A percentile compares a stretch with the other conserved stretches of the same genome.
These are phyloP conservation scores for Atlantisia rogersi DNA, from an alignment of 2,113 vertebrate genomes.

Conservation along the genomic window DNA sequence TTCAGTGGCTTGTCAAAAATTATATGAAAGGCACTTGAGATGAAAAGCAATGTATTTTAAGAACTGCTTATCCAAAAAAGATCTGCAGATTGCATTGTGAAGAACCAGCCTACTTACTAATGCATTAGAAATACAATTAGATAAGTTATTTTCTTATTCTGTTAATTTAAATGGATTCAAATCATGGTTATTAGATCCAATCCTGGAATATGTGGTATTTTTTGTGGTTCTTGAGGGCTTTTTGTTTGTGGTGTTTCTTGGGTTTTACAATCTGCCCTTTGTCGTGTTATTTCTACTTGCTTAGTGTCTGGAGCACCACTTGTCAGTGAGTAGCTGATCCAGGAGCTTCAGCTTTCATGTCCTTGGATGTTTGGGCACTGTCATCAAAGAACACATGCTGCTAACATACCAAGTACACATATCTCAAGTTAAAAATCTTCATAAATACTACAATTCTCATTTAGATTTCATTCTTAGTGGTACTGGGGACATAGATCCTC, in stretches of 20 bases:
- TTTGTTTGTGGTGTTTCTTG: not conserved
- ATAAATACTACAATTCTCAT: not conserved
- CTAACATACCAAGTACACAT: not conserved
- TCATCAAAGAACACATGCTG: not conserved
- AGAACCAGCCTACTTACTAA: not conserved
- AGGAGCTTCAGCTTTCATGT: not conserved
- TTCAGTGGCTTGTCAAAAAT: not conserved
- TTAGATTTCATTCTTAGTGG: not conserved
- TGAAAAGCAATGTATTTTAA: not conserved
- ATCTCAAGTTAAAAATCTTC: not conserved
- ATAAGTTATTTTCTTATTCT: not conserved
- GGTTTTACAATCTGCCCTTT: not conserved
- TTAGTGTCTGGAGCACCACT: not conserved
- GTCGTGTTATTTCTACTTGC: not conserved
- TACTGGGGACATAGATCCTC: not conserved
- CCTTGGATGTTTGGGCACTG: not conserved
- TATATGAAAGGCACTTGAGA: not conserved
- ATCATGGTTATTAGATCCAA: not conserved
- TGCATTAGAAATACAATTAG: not conserved
- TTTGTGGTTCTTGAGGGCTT: not conserved
- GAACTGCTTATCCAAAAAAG: not conserved
- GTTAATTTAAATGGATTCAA: not conserved
- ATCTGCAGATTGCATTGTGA: not conserved
- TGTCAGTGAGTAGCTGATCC: not conserved
- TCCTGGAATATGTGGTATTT: fast-evolving